phyloP scores from a whole-genome alignment of 2,113 vertebrate species.

The Phaetusa simplex region DNA sequence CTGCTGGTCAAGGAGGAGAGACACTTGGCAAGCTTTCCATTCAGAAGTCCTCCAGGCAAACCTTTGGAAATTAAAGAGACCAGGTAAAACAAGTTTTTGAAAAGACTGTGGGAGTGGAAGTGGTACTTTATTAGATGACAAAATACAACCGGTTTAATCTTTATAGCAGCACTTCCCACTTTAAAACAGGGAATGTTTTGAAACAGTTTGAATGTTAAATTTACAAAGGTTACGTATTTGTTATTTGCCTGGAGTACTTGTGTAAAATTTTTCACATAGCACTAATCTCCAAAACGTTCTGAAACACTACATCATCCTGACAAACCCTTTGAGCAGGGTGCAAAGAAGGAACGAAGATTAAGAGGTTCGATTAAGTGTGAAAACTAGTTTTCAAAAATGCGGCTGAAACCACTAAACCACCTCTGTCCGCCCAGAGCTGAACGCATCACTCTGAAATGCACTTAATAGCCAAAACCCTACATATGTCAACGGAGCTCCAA shows the following conservation, averaged over 20 bases:
- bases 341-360: background rate
- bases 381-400: constrained; percentile 27
- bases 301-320: constrained; percentile 36
- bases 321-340: background rate
- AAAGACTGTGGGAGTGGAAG: background rate
- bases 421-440: background rate
- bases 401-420: background rate
- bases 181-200: background rate
- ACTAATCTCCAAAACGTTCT: background rate
- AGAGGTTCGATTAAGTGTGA: constrained; percentile 28
- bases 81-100: background rate
- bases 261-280: background rate
- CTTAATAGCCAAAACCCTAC: background rate
- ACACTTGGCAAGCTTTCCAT: constrained; percentile 88
- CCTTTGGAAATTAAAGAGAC: constrained; percentile 68
- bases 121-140: background rate
- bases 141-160: background rate
- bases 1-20: constrained; percentile 83
- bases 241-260: background rate
- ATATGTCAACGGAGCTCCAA: rapidly evolving
- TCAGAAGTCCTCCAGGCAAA: constrained; percentile 90
- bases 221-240: background rate
- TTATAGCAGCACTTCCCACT: background rate
- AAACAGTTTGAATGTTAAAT: background rate
- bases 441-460: background rate